Evolutionary conservation across 2,113 vertebrate species (phyloP), one percentile per base, ranked within the genome.

Genomic region (Bombycilla garrulus): DNA sequence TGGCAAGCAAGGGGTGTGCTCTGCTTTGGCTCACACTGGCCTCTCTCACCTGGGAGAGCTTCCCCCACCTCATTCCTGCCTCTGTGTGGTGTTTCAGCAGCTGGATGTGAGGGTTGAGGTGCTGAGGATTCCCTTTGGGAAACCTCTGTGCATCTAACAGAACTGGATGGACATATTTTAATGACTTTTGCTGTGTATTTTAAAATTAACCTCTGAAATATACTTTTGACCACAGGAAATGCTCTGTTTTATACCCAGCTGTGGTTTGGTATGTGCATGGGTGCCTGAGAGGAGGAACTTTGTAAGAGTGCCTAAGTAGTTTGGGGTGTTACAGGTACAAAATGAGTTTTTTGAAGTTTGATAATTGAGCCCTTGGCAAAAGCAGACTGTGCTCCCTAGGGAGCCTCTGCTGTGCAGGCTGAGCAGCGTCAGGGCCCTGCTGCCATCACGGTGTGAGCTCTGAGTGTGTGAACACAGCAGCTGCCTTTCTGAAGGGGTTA

Each of bases 261-360:
- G 42, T 56, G 35, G 33, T 18, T 66, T 76, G 66, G 24, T 22
- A 6, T 29, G 22, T 33, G 38, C 33, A 15, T 4, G 44, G 12
- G 31, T 31, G 28, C 53, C 26, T 67, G 57, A 79, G 53, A 9
- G n/a, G n/a, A 83, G 64, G 56, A n/a, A 24, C 22, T 28, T 47
- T 15, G 0, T 18, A 3, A 7, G 13, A 13, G 48, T 40, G 24
- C 12, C 33, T 22, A 2, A 26, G 36, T 26, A 4, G 29, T 29
- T 33, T 81, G 69, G 54, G 58, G 15, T 42, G 21, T 33, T 2
- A 2, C 15, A 26, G 44, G 26, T 13, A 29, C 21, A 28, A n/a
- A 48, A 29, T 8, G 54, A 54, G 22, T 24, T 60, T 35, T 16
- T 80, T 13, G 13, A 26, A 12, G 62, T 36, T n/a, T 29, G 24